Evolutionary conservation across 2,113 vertebrate genomes (phyloP).

Genomic region (Saguinus imperator): DNA sequence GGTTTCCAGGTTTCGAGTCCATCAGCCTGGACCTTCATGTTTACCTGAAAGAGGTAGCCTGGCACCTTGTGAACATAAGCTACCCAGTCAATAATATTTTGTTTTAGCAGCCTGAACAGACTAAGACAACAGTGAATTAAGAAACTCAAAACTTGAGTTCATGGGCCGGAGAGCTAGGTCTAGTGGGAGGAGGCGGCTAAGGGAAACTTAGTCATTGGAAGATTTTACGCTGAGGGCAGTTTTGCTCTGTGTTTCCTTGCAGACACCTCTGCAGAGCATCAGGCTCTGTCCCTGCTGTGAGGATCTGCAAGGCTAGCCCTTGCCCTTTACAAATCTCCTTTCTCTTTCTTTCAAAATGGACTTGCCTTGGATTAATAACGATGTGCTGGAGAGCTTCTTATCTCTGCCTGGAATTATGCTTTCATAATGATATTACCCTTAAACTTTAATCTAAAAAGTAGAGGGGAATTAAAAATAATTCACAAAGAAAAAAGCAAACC

Average conservation of each 20-base stretch:
- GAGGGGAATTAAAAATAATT: slow-evolving; percentile 16
- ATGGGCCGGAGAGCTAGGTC: background rate
- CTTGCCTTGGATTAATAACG: slow-evolving; percentile 79
- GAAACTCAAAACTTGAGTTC: background rate
- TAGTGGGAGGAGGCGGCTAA: background rate
- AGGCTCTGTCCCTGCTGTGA: slow-evolving; percentile 66
- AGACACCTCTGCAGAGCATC: slow-evolving; percentile 19
- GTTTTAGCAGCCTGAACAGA: background rate
- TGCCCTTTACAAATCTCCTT: slow-evolving; percentile 79
- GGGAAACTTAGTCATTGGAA: background rate
- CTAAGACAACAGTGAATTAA: background rate
- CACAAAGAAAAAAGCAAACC: slow-evolving; percentile 7
- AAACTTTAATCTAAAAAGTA: slow-evolving; percentile 36
- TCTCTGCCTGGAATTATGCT: slow-evolving; percentile 77
- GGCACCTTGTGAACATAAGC: background rate
- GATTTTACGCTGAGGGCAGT: background rate
- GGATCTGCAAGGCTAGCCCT: slow-evolving; percentile 73
- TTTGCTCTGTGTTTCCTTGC: slow-evolving; percentile 9
- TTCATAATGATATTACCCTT: slow-evolving; percentile 36
- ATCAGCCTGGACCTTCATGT: background rate
- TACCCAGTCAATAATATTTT: background rate
- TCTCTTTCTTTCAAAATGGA: slow-evolving; percentile 78
- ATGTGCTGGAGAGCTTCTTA: slow-evolving; percentile 77
- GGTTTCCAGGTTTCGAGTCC: background rate
- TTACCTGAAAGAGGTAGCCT: background rate